Evolutionary conservation across 2,888 invertebrate genomes (phyloP), one percentile per base, ranked within the genome.

Genomic region (Glyphotaelius pellucidus): DNA sequence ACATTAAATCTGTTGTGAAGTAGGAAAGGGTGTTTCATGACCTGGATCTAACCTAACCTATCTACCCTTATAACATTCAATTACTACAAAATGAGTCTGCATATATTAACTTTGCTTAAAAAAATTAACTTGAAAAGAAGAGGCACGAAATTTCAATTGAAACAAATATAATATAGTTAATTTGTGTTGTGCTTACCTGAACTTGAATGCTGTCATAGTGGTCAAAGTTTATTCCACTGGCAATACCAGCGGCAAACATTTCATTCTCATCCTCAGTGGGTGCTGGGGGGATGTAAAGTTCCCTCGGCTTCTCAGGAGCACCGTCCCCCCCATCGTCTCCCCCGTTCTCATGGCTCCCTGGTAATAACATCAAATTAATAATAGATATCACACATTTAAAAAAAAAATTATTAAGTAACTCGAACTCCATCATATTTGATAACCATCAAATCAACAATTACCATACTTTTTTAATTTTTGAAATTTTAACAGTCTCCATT

Each of bases 141-240:
- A 19, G 52, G 7, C n/a, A 25, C 25, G 9, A 67, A 67, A 67
- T 25, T n/a, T 67, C 25, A 25, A 67, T 67, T 25, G 2, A 67
- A 67, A 67, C 25, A 67, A 1, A 67, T 25, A 25, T 9, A 67
- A 25, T 25, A 14, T 38, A 47, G 47, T 47, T 15, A 67, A 19
- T 3, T 67, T 67, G 19, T 25, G 1, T 25, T n/a, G 67, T 67
- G 67, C 67, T 80, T 93, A 98, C 98, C 94, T 98, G 97, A 0
- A 99, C 98, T 91, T 98, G 97, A 93, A 99, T 99, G 52, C 97
- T 97, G 93, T 99, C 98, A 92, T 98, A 99, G 94, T 99, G 98
- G 92, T 97, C 97, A 95, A 99, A 99, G 95, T 99, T 99, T 83
- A 99, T 99, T 0, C 99, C 99, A 0, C 97, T 97, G 25, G 97